Conservation (phyloP, 2,888 invertebrate genomes). For the Mesorhabditis belari region DNA sequence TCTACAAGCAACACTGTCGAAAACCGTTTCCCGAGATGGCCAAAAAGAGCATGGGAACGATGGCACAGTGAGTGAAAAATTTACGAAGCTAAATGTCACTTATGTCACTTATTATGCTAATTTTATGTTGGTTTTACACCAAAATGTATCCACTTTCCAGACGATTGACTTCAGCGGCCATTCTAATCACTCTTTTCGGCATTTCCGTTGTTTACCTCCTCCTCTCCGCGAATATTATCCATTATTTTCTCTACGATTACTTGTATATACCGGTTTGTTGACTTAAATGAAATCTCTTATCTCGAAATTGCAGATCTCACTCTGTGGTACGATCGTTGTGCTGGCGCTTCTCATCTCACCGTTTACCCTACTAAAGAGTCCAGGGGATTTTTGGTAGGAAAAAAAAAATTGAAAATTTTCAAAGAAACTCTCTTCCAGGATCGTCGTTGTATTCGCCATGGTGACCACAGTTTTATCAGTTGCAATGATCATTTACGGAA, state of each 20-base stretch:
- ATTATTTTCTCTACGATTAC: conserved; percentile 27
- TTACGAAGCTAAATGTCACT: too few relatives aligned
- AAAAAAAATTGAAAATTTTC: not conserved
- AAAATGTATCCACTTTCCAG: conserved; percentile 10
- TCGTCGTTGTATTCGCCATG: conserved; percentile 50
- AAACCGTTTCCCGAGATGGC: conserved; percentile 53
- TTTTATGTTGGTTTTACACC: too few relatives aligned
- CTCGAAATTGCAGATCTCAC: not conserved
- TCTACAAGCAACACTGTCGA: conserved; percentile 22
- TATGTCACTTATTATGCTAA: too few relatives aligned
- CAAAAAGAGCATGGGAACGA: conserved; percentile 38
- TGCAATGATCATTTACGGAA: conserved; percentile 40
- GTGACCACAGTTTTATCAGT: conserved; percentile 48
- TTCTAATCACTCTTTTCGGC: conserved; percentile 43
- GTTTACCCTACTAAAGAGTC: conserved; percentile 47
- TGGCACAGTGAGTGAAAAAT: conserved; percentile 30
- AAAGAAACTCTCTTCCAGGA: conserved; percentile 18
- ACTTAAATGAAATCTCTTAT: too few relatives aligned
- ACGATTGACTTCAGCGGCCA: conserved; percentile 34
- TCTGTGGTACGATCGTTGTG: conserved; percentile 19
- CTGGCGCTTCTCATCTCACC: conserved; percentile 39
- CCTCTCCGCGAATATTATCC: conserved; percentile 46
- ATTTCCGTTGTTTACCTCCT: conserved; percentile 49
- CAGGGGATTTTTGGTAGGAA: conserved; percentile 49
- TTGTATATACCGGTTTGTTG: too few relatives aligned